Base-by-base conservation (phyloP, 2,888 invertebrate species). In the Tinea semifulvella region DNA sequence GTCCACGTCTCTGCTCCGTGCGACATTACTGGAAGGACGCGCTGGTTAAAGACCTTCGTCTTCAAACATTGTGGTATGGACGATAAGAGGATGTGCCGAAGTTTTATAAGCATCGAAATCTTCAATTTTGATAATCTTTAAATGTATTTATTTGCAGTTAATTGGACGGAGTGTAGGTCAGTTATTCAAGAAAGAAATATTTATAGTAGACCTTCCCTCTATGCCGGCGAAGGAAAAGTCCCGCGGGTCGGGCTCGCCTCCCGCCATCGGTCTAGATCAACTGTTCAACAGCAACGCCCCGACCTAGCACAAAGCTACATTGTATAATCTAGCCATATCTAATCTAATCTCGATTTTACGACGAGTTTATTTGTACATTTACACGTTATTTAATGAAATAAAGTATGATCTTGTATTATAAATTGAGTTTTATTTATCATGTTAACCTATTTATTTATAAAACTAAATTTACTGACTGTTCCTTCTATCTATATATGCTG, bases 81-180 rank as follows among this genome's bases (percentile, higher is more conserved):
- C n/a, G n/a, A n/a, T n/a, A n/a, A n/a, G n/a, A n/a, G n/a, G n/a
- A n/a, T n/a, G n/a, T n/a, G n/a, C n/a, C n/a, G n/a, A n/a, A n/a
- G n/a, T n/a, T n/a, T n/a, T n/a, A n/a, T n/a, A n/a, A n/a, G n/a
- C n/a, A n/a, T n/a, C n/a, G n/a, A n/a, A n/a, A n/a, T n/a, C n/a
- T n/a, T n/a, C n/a, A n/a, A n/a, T n/a, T n/a, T n/a, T n/a, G n/a
- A n/a, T n/a, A n/a, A n/a, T n/a, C n/a, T n/a, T n/a, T n/a, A n/a
- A n/a, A n/a, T n/a, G n/a, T n/a, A n/a, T n/a, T 13, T 11, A 14
- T 19, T 79, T 77, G 6, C 74, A 91, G 88, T 72, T 94, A 48
- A 89, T 94, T 56, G 93, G 93, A 0, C 85, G 90, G 56, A 94
- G 90, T 75, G 85, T 96, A 18, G 92, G 94, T 18, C 92, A 96